These are phyloP conservation scores for Gymnarchus niloticus DNA, from an alignment of 2,113 vertebrate species.

Conservation along the genomic window DNA sequence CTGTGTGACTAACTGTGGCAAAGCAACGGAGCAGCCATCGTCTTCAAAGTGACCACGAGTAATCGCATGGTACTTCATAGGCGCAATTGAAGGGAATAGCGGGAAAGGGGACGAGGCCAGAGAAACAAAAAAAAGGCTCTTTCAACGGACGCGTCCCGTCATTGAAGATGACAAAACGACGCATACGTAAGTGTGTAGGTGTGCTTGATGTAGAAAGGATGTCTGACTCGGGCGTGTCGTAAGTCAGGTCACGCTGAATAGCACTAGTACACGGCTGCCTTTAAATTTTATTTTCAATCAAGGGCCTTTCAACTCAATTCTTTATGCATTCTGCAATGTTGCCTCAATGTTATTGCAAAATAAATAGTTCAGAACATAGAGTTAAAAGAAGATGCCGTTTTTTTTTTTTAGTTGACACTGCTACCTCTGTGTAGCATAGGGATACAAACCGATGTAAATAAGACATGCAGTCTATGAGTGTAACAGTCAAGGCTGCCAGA, in stretches of 20 bases:
- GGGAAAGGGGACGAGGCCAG: background rate
- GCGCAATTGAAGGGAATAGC: background rate
- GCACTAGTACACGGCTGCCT: background rate
- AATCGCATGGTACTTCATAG: background rate
- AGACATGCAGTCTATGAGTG: background rate
- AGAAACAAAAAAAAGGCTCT: background rate
- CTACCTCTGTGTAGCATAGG: background rate
- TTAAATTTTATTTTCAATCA: background rate
- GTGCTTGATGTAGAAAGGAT: background rate
- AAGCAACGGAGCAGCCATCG: background rate
- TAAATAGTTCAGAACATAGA: background rate
- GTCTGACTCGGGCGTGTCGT: background rate
- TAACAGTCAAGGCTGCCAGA: background rate
- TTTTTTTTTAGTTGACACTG: background rate
- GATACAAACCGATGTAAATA: background rate
- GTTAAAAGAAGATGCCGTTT: background rate
- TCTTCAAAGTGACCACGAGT: background rate
- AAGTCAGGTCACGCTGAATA: background rate
- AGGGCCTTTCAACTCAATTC: background rate
- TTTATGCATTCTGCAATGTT: background rate
- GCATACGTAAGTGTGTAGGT: background rate
- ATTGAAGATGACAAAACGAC: background rate
- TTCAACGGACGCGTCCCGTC: background rate
- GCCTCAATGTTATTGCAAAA: background rate
- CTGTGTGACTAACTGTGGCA: background rate